These are phyloP conservation scores for Bovichtus diacanthus DNA, from an alignment of 2,797 vertebrate species.

Conservation along the genomic window DNA sequence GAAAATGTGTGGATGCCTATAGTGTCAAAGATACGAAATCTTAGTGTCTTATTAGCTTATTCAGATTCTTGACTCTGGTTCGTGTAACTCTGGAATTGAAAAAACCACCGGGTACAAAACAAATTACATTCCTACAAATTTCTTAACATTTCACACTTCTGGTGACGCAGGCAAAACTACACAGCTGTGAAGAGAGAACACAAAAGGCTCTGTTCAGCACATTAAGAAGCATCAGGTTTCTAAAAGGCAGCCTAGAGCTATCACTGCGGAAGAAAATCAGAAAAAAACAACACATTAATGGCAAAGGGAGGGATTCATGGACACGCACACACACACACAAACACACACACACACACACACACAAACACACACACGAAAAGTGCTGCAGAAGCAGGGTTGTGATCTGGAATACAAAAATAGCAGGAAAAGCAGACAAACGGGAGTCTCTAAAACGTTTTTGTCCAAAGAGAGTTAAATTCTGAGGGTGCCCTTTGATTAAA, in stretches of 20 bases:
- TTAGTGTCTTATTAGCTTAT: background rate
- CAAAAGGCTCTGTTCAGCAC: constrained; percentile 42
- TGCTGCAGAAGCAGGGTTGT: constrained; percentile 17
- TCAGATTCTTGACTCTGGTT: background rate
- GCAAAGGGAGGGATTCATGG: constrained; percentile 21
- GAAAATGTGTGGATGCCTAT: background rate
- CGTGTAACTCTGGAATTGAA: background rate
- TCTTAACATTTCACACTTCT: constrained; percentile 40
- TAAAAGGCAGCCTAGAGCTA: constrained; percentile 29
- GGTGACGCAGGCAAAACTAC: constrained; percentile 37
- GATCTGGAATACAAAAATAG: constrained; percentile 32
- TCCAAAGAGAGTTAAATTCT: constrained; percentile 14
- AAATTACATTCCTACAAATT: constrained; percentile 26
- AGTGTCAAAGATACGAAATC: background rate
- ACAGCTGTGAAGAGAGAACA: constrained; percentile 37
- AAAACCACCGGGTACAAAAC: constrained; percentile 25
- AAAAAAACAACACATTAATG: constrained; percentile 6
- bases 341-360: no score
- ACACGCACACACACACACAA: constrained; percentile 2
- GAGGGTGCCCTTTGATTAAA: constrained; percentile 41
- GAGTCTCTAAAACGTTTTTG: constrained; percentile 27
- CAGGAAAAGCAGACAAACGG: constrained; percentile 24
- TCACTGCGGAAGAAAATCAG: constrained; percentile 16
- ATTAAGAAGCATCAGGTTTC: constrained; percentile 38
- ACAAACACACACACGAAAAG: no score